Conservation (phyloP, 2,113 vertebrate genomes). For the Rattus norvegicus region GRCr8 NC_086037.1:32262501-32263000, state of each 20-base stretch:
- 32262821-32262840: neutral
- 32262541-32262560: neutral
- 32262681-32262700: conserved; percentile 2
- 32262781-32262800: neutral
- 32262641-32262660: neutral
- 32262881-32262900: neutral
- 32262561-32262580: neutral
- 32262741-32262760: neutral
- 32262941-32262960: conserved; percentile 47
- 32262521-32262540: neutral
- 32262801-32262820: neutral
- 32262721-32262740: conserved; percentile 12
- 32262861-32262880: neutral
- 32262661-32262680: conserved; percentile 6
- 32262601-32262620: neutral
- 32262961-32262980: neutral
- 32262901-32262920: neutral
- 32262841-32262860: neutral
- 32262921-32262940: neutral
- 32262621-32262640: conserved; percentile 6
- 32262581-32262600: neutral
- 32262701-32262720: conserved; percentile 11
- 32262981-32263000: neutral
- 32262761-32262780: neutral
- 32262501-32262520: neutral